phyloP scores from a whole-genome alignment of 1,140 invertebrate genomes.

The Gerris buenoi region DNA sequence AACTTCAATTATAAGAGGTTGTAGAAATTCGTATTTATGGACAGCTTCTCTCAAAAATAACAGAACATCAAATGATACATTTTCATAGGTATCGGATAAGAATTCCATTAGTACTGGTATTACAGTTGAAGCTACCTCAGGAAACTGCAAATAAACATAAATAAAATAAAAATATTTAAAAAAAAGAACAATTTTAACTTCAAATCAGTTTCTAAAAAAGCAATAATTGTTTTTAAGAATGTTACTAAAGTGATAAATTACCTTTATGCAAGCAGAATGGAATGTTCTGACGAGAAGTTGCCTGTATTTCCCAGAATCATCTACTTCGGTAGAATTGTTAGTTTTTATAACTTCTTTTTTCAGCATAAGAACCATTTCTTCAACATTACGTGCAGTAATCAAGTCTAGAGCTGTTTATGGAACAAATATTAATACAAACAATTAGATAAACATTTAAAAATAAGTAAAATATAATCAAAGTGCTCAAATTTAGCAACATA shows the following conservation, averaged over 20 bases:
- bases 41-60: constrained; percentile 90
- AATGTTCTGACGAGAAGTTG: constrained; percentile 89
- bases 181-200: too few species aligned
- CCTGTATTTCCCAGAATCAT: constrained; percentile 88
- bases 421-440: constrained; percentile 20
- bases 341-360: constrained; percentile 92
- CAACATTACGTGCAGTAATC: constrained; percentile 81
- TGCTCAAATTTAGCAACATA: too few species aligned
- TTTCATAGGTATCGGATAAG: constrained; percentile 84
- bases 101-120: constrained; percentile 93
- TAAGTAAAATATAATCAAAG: too few species aligned
- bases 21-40: constrained; percentile 72
- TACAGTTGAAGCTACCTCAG: constrained; percentile 84
- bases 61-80: constrained; percentile 85
- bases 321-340: constrained; percentile 72
- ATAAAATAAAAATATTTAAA: too few species aligned
- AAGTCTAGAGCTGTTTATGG: constrained; percentile 62
- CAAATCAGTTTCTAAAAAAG: too few species aligned
- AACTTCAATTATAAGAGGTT: constrained; percentile 62
- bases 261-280: constrained; percentile 86
- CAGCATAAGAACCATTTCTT: constrained; percentile 87
- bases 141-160: constrained; percentile 47
- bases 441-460: background rate
- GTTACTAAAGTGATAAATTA: constrained; percentile 18
- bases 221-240: background rate